Conservation (phyloP, 2,113 vertebrate species). For the Anguilla japonica region DNA sequence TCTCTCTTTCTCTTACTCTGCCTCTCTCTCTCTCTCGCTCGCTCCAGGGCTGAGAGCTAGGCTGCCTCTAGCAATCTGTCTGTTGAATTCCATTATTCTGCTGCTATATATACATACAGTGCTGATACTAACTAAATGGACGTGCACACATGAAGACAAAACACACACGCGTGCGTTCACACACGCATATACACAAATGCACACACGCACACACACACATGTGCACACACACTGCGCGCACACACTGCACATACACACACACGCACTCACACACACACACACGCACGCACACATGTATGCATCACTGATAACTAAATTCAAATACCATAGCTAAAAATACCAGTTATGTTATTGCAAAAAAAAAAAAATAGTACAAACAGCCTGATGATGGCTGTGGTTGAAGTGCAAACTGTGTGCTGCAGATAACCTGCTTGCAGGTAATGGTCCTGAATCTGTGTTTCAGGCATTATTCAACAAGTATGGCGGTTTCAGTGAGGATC, state of each 20-base stretch:
- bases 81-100: neutral
- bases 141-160: neutral
- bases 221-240: neutral
- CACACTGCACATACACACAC: neutral
- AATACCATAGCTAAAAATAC: neutral
- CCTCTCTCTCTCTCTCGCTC: slow-evolving; percentile 17
- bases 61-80: slow-evolving; percentile 36
- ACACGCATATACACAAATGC: neutral
- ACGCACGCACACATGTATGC: neutral
- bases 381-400: neutral
- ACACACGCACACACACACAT: neutral
- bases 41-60: slow-evolving; percentile 12
- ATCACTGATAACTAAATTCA: neutral
- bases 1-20: neutral
- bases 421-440: neutral
- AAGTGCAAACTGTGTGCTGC: neutral
- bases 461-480: neutral
- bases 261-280: neutral
- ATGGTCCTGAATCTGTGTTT: neutral
- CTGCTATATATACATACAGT: neutral
- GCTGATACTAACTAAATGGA: neutral
- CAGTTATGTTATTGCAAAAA: neutral
- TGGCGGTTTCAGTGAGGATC: neutral
- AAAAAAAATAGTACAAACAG: neutral
- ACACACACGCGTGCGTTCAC: neutral